Percentiles rank a stretch among this genome's conserved stretches.
Conservation (phyloP, 2,888 invertebrate genomes). For the Drosophila maculinotata region DNA sequence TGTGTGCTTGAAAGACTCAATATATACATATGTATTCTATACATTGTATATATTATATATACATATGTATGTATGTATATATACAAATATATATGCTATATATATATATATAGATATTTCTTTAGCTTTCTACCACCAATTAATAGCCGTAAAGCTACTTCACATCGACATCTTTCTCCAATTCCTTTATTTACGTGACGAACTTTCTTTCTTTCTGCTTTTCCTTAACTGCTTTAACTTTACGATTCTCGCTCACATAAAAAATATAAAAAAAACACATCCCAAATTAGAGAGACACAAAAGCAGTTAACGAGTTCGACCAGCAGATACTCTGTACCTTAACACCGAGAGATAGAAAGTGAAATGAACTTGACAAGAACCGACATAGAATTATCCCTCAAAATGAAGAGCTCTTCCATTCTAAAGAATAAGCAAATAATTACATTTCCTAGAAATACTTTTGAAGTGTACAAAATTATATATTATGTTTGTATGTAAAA, state of each 20-base stretch:
- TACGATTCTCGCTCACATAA: conserved; percentile 63
- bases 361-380: too few relatives aligned
- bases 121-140: conserved; percentile 45
- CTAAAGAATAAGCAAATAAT: too few relatives aligned
- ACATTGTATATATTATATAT: too few relatives aligned
- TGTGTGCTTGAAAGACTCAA: conserved; percentile 17
- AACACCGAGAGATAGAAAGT: too few relatives aligned
- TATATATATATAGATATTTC: neutral
- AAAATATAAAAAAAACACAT: conserved; percentile 47
- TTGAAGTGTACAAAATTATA: too few relatives aligned
- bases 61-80: neutral
- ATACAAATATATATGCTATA: too few relatives aligned
- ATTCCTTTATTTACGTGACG: conserved; percentile 38
- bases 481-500: too few relatives aligned
- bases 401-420: too few relatives aligned
- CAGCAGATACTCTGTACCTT: neutral
- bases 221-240: conserved; percentile 57
- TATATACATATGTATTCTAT: neutral
- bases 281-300: conserved; percentile 29
- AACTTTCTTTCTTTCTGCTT: conserved; percentile 42
- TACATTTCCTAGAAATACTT: too few relatives aligned
- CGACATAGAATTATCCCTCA: too few relatives aligned
- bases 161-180: conserved; percentile 11
- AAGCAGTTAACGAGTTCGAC: neutral
- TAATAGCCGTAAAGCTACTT: conserved; percentile 19